These are phyloP conservation scores for Mustelus asterias DNA, from an alignment of 2,113 vertebrate species.

Conservation along the genomic window DNA sequence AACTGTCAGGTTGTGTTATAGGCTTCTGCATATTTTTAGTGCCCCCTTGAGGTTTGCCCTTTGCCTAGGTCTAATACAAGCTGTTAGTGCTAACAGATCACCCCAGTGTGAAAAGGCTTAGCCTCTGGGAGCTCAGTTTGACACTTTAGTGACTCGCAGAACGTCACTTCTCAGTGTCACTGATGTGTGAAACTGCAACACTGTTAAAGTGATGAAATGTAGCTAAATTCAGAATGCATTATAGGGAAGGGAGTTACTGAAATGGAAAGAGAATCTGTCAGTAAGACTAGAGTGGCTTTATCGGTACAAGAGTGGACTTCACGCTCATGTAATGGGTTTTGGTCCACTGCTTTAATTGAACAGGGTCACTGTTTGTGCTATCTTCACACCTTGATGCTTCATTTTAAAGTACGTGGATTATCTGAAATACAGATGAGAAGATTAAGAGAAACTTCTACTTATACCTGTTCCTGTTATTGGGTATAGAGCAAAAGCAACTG, in stretches of 20 bases:
- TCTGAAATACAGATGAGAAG: background rate
- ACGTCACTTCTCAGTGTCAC: slow-evolving; percentile 36
- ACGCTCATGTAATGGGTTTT: background rate
- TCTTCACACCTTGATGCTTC: background rate
- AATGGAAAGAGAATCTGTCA: slow-evolving; percentile 35
- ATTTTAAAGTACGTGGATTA: background rate
- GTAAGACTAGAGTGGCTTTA: background rate
- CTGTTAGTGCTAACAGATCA: slow-evolving; percentile 36
- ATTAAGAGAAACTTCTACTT: background rate
- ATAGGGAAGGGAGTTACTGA: slow-evolving; percentile 2
- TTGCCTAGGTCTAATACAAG: slow-evolving; percentile 36
- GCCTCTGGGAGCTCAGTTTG: slow-evolving; percentile 35
- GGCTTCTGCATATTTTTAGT: slow-evolving; percentile 33
- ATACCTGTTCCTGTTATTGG: background rate
- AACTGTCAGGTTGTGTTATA: slow-evolving; percentile 21
- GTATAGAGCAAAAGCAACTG: background rate
- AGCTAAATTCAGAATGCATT: slow-evolving; percentile 32
- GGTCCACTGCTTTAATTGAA: slow-evolving; percentile 11
- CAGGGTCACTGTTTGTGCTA: background rate
- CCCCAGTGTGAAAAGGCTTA: slow-evolving; percentile 32
- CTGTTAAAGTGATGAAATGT: slow-evolving; percentile 36
- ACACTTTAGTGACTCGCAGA: slow-evolving; percentile 28
- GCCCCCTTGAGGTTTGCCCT: slow-evolving; percentile 36
- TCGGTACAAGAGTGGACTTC: background rate
- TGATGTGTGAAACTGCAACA: slow-evolving; percentile 34